Evolutionary conservation across 2,888 invertebrate species (phyloP), one percentile per base, ranked within the genome.

Genomic region (Heteropelma amictum): DNA sequence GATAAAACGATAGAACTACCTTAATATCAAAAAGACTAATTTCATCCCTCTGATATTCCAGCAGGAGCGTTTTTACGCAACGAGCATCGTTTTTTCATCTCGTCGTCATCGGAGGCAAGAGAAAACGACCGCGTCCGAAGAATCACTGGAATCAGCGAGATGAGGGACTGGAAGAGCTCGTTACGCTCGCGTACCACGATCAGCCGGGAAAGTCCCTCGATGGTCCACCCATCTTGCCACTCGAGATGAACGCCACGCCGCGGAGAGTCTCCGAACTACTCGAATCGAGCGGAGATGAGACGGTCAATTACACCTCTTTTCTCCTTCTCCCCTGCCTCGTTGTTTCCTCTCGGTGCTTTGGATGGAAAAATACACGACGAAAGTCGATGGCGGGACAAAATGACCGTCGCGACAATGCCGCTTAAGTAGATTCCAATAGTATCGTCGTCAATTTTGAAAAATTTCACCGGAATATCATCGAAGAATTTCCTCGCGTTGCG

Each of bases 101-200:
- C n/a, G n/a, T n/a, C n/a, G n/a, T n/a, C n/a, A n/a, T n/a, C n/a
- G n/a, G n/a, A n/a, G n/a, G n/a, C n/a, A n/a, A n/a, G 54, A 67
- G 70, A 70, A 71, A 75, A 70, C 67, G 47, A 61, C 61, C 49
- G 21, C 47, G 12, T n/a, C n/a, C 60, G 65, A 61, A 56, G 67
- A 75, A 65, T 75, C 61, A 75, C 70, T 71, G 38, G 70, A 71
- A 71, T 75, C 75, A 71, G 53, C 10, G 33, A 40, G 12, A 53
- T 14, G 21, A 72, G 17, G 14, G 35, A 26, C 42, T n/a, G n/a
- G n/a, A 10, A 69, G 58, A 42, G 28, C 51, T 40, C 49, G 65
- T 65, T 45, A 49, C 38, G 40, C 51, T 40, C 30, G 45, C 35
- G n/a, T n/a, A 26, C 47, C 33, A 33, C 23, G 45, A 14, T 7